These are phyloP conservation scores for Barnardius zonarius DNA, from an alignment of 2,113 vertebrate species.

Conservation along the genomic window DNA sequence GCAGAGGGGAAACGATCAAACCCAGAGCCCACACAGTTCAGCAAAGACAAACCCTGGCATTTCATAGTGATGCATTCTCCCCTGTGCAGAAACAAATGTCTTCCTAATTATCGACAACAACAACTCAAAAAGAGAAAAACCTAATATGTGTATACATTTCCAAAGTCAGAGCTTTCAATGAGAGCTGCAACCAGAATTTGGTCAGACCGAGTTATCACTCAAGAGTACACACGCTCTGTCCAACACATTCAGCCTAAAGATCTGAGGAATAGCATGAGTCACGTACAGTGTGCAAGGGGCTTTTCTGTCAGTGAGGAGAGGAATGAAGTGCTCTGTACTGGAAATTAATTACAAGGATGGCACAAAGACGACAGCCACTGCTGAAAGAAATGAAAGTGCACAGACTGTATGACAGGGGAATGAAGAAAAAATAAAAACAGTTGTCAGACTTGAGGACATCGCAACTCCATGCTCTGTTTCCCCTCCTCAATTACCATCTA, in stretches of 20 bases:
- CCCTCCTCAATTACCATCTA: background rate
- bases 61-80: background rate
- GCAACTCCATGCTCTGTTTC: background rate
- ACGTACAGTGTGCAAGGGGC: background rate
- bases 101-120: background rate
- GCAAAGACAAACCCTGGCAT: background rate
- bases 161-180: background rate
- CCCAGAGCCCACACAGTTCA: background rate
- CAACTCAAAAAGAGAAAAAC: background rate
- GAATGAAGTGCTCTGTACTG: background rate
- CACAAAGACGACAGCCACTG: background rate
- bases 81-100: background rate
- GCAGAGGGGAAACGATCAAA: background rate
- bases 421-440: background rate
- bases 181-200: background rate
- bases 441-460: background rate
- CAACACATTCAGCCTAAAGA: background rate
- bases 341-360: background rate
- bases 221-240: background rate
- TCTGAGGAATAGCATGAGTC: background rate
- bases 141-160: accelerated
- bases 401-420: background rate
- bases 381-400: background rate
- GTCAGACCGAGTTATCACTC: background rate
- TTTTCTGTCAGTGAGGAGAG: background rate